These are phyloP conservation scores for Antitype chi DNA, from an alignment of 2,888 invertebrate species.

Conservation along the genomic window DNA sequence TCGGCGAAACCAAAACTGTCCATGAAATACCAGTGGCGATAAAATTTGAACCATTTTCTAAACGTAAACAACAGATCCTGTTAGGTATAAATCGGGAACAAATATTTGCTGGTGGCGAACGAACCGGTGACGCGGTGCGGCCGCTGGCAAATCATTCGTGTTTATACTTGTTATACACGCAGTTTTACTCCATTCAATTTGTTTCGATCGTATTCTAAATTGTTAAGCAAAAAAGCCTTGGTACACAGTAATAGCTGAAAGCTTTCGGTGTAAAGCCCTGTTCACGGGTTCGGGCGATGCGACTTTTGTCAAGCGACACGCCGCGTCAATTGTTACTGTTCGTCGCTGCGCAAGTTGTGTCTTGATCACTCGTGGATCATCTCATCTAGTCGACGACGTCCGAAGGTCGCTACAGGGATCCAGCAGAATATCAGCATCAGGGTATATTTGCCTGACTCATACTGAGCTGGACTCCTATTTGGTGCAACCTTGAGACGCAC, in stretches of 20 bases:
- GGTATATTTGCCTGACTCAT: too few relatives aligned
- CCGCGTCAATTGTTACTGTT: too few relatives aligned
- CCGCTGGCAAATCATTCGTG: conserved; percentile 63
- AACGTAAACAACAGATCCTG: conserved; percentile 54
- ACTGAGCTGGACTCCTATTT: too few relatives aligned
- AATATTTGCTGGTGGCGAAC: conserved; percentile 62
- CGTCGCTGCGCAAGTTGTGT: background rate
- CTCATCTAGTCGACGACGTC: too few relatives aligned
- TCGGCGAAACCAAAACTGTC: conserved; percentile 8
- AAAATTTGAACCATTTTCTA: conserved; percentile 54
- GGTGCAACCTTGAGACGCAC: too few relatives aligned
- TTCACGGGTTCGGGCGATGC: background rate
- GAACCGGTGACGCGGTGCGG: conserved; percentile 57
- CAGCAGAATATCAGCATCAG: too few relatives aligned
- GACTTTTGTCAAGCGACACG: background rate
- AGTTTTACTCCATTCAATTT: conserved; percentile 53
- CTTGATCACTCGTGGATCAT: background rate
- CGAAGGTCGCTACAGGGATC: too few relatives aligned
- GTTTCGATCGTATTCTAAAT: conserved; percentile 48
- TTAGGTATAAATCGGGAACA: conserved; percentile 57
- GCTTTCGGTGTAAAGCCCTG: background rate
- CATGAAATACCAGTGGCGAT: conserved; percentile 36
- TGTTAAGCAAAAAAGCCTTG: conserved; percentile 1
- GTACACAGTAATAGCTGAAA: background rate
- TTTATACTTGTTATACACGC: conserved; percentile 56